Percentiles rank a stretch among this genome's conserved stretches.
Conservation (phyloP, 2,797 vertebrate genomes). For the Merluccius polli region DNA sequence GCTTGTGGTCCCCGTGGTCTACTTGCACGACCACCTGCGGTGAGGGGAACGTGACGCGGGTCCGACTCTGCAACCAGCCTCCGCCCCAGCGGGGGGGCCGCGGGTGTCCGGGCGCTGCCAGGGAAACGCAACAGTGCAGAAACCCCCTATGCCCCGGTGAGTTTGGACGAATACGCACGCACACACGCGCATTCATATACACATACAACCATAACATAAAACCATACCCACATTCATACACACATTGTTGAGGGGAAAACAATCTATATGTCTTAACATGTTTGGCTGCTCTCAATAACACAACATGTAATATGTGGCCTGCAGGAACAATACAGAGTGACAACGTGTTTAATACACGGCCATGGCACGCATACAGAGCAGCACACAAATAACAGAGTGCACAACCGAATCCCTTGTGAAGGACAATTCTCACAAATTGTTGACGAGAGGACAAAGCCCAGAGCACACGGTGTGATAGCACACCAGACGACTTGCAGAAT, state of each 20-base stretch:
- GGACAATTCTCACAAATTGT: no score
- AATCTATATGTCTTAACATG: not conserved
- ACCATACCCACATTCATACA: not conserved
- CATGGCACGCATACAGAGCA: no score
- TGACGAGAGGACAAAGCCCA: not conserved
- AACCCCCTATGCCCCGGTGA: constrained; percentile 64
- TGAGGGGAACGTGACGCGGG: constrained; percentile 81
- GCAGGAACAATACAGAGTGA: no score
- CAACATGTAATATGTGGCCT: no score
- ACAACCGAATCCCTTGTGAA: no score
- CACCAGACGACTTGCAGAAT: no score
- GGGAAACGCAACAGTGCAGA: constrained; percentile 78
- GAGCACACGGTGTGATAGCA: no score
- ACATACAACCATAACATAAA: not conserved
- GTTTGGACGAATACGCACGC: constrained; percentile 14
- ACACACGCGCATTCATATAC: not conserved
- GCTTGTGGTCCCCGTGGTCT: constrained; percentile 97
- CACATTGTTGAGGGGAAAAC: no score
- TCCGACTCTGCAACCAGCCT: constrained; percentile 91
- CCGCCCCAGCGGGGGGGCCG: constrained; percentile 84
- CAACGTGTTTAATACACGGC: no score
- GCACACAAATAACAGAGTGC: no score
- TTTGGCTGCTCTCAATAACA: no score
- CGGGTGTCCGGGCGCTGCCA: constrained; percentile 78
- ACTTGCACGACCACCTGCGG: constrained; percentile 92